Base-by-base conservation (phyloP, 1,140 invertebrate species). In the Drosophila busckii region DNA sequence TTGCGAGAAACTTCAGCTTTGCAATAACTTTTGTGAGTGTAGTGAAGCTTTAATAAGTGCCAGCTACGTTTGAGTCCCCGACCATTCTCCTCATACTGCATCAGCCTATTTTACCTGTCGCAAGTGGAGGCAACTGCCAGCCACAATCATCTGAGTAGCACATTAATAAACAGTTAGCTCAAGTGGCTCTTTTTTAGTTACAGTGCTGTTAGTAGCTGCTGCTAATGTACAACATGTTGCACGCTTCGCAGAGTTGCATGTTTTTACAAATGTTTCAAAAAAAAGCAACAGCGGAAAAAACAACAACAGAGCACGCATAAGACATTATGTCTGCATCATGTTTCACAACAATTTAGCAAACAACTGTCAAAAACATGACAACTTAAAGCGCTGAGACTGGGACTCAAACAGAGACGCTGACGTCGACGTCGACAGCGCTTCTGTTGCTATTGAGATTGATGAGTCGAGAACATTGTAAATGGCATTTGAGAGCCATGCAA, bases 321-420 rank as follows among this genome's bases (percentile, higher is more conserved):
- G 52, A 63, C 60, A 63, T 58, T 59, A 63, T 64, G 54, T 64
- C 60, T 64, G 70, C 80, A 78, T 80, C 73, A 80, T 78, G 73
- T 78, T 80, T 65, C 73, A 80, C 71, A 80, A 78, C 73, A 78
- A 78, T 78, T 78, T 78, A 78, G 73, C 73, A 82, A 69, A 82
- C 69, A 80, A 82, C 69, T 80, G 75, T 80, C 75, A 68, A 75
- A 80, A 80, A 80, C 75, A 80, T 75, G 69, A 75, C 75, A 80
- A 75, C 75, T 75, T 82, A 65, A 75, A 75, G 63, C 64, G 64
- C 64, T 62, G 63, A 63, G n/a, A n/a, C n/a, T n/a, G n/a, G n/a
- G n/a, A n/a, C n/a, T n/a, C n/a, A n/a, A n/a, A n/a, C 45, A 28
- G 41, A 65, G 60, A 80, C 52, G 54, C 22, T 15, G 12, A 41